Evolutionary conservation across 2,797 vertebrate genomes (phyloP), one percentile per base, ranked within the genome.

Genomic region (Odontamblyopus lacepedii): DNA sequence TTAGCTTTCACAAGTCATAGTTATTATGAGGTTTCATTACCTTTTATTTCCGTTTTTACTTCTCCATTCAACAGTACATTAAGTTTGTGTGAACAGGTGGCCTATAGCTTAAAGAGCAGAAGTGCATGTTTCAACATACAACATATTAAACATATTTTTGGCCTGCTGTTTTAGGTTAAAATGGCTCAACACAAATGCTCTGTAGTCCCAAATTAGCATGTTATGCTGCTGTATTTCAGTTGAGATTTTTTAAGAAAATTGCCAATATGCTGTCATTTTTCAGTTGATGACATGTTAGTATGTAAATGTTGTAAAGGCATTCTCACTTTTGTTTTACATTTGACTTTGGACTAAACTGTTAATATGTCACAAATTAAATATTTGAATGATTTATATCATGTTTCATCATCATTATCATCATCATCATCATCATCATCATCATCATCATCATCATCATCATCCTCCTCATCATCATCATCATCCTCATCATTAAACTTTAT

Each of bases 161-260:
- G 44, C 38, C 76, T 74, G 79, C 76, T 90, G 87, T 89, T 87
- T 78, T 23, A 87, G 90, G 87, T 75, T 81, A 85, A 55, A 55
- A 55, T 55, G 51, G 76, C 87, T 88, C 77, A 83, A 87, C 87
- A 85, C 88, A 89, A 90, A 90, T 88, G 84, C 78, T 73, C 71
- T 38, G 32, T 69, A 62, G 79, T 81, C 73, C 85, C 72, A 76
- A 72, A 89, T 90, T 87, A 87, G 77, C 11, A 71, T 48, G 12
- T 77, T 77, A 71, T 51, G 11, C 12, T 27, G 41, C 26, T 50
- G 23, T 48, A 5, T 64, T 44, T 65, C 5, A 6, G 70, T 1
- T 30, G 26, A 15, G 27, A 16, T 12, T 60, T 18, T 60, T 29
- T 1, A 60, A 30, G 27, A 5, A 60, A 32, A 38, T 62, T 6